Base-by-base conservation (phyloP, 1,140 invertebrate species). In the Melipona quadrifasciata region DNA sequence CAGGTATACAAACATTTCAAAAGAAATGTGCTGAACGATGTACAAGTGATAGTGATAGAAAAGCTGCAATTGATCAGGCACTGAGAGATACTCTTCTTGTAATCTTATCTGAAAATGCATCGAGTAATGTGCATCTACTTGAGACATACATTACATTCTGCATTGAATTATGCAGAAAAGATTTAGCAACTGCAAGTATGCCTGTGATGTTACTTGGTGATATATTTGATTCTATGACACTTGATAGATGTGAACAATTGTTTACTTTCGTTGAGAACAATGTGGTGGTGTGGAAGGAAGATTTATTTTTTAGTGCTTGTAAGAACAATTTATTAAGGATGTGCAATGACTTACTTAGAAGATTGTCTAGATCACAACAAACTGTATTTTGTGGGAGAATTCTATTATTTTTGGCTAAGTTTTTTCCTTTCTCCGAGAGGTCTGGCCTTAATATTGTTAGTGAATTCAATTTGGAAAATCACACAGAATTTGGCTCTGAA, bases 341-440 rank as follows among this genome's bases (percentile, higher is more conserved):
- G 97, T 99, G 99, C 94, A 99, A 99, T 95, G 98, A 99, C 96
- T 95, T 99, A n/a, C 94, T 99, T 5, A 95, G 99, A 67, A 95
- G 99, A 89, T 93, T 99, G 14, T 99, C 99, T 1, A 96, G 98
- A 84, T 99, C 99, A 2, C 98, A 99, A 90, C 99, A 99, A 92
- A 99, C 99, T 5, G 98, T 99, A 0, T 99, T 99, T 94, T 99
- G 99, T 96, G 99, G 99, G 1, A 96, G 98, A 91, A 99, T 99
- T 91, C 95, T 99, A 51, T 95, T 99, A 27, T 99, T 99, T 92
- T 95, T 99, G 14, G 99, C 99, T 0, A 98, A 99, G 92, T 98
- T 99, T 89, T 99, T 99, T 92, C 99, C 99, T 10, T 98, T 99
- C 91, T 99, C 98, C 61, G 99, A 99, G 94, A 96, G 99, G 67